phyloP scores from a whole-genome alignment of 2,888 invertebrate species.

The Zaprionus bogoriensis region DNA sequence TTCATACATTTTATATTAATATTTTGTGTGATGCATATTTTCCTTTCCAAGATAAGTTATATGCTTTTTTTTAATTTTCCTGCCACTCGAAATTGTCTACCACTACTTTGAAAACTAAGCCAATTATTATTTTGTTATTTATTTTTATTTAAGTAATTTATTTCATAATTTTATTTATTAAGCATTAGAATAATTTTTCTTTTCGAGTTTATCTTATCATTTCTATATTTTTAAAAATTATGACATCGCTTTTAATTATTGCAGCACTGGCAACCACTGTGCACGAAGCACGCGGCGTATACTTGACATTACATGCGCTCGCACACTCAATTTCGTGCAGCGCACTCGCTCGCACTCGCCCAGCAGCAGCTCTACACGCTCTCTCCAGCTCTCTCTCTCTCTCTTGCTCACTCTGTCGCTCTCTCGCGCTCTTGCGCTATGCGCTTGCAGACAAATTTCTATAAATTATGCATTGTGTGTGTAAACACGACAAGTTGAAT shows the following conservation, averaged over 20 bases:
- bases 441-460: conserved; percentile 75
- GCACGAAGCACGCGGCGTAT: conserved; percentile 50
- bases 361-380: background rate
- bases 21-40: too few species aligned
- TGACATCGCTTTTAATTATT: background rate
- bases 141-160: background rate
- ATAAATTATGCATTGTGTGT: conserved; percentile 79
- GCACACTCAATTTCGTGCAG: conserved; percentile 9
- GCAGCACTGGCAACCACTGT: conserved; percentile 38
- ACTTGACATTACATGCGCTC: conserved; percentile 63
- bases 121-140: background rate
- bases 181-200: background rate
- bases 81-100: too few species aligned
- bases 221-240: background rate
- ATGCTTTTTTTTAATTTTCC: too few species aligned
- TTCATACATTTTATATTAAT: too few species aligned
- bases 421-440: background rate
- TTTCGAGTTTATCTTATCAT: background rate
- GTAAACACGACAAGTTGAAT: conserved; percentile 79
- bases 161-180: background rate
- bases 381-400: conserved; percentile 10
- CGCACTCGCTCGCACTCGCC: conserved; percentile 20
- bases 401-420: background rate
- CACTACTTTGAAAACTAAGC: too few species aligned
- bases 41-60: too few species aligned